Percentiles rank a stretch among this genome's conserved stretches.
Conservation (phyloP, 2,888 invertebrate species). For the Biston stratarius region DNA sequence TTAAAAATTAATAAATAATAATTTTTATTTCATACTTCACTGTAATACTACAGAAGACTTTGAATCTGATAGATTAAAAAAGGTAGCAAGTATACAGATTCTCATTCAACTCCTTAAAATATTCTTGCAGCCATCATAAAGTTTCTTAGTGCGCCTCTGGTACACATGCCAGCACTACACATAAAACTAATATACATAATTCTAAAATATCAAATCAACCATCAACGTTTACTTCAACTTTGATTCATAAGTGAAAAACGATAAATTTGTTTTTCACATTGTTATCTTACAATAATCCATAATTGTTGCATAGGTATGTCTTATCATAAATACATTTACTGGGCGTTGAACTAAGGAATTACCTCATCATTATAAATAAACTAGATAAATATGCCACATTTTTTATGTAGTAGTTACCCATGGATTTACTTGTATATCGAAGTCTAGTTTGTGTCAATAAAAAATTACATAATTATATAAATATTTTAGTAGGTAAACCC, state of each 20-base stretch:
- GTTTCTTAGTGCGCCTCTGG: no score
- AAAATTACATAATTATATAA: no score
- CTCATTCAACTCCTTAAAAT: no score
- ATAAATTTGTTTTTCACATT: neutral
- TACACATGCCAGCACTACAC: neutral
- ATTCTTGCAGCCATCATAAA: no score
- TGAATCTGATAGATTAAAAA: no score
- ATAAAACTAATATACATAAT: neutral
- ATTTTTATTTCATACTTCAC: no score
- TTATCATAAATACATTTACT: slow-evolving; percentile 6
- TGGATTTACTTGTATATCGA: no score
- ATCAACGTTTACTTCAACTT: neutral
- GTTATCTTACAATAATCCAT: neutral
- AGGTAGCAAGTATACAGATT: no score
- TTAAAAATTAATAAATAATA: no score
- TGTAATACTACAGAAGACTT: no score
- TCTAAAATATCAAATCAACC: slow-evolving; percentile 3
- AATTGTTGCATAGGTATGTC: neutral
- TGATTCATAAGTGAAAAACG: neutral
- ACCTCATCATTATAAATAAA: neutral
- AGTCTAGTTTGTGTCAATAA: no score
- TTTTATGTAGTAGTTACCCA: neutral
- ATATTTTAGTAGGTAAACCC: no score
- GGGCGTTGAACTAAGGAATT: neutral
- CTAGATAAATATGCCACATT: neutral